Evolutionary conservation across 1,140 invertebrate genomes (phyloP), one percentile per base, ranked within the genome.

Genomic region (Cotesia glomerata): DNA sequence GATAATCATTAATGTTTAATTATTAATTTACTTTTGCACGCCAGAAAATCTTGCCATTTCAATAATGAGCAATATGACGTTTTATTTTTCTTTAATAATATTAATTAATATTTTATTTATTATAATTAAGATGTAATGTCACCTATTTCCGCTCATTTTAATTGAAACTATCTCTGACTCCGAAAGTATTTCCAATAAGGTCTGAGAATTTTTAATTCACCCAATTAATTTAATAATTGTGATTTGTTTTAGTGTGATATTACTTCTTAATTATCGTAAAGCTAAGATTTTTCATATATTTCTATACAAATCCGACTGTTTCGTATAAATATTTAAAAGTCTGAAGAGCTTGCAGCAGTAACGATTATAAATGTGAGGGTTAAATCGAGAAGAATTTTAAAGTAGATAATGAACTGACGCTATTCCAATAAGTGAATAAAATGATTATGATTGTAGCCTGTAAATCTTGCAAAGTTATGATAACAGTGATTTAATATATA

Each of bases 401-500:
- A 54, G 52, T 14, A 14, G 16, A 54, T 54, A 54, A 54, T 54
- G 16, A 54, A 59, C 18, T 59, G 35, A 62, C 59, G n/a, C 5
- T 56, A n/a, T 62, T 62, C 26, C 18, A 62, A n/a, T 62, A 36
- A 62, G 32, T 36, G 59, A 62, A 51, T 49, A n/a, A 65, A 65
- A 18, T 65, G 39, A 74, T 76, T 75, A 77, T 65, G 71, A 74
- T 76, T 76, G 76, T 79, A 80, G 77, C 77, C 75, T 74, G 76
- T 84, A 82, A 78, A 84, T 85, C 80, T 84, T 76, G 80, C 81
- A 75, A 75, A 80, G 81, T 85, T 84, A 78, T 77, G 80, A 82
- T 82, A 80, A 81, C 79, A 84, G 82, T 86, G 83, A 86, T 86
- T 83, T 81, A 83, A 84, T 84, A 85, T 85, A 86, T 85, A 85